Evolutionary conservation across 1,140 invertebrate species (phyloP).

Genomic region (Heliothis subflexa): DNA sequence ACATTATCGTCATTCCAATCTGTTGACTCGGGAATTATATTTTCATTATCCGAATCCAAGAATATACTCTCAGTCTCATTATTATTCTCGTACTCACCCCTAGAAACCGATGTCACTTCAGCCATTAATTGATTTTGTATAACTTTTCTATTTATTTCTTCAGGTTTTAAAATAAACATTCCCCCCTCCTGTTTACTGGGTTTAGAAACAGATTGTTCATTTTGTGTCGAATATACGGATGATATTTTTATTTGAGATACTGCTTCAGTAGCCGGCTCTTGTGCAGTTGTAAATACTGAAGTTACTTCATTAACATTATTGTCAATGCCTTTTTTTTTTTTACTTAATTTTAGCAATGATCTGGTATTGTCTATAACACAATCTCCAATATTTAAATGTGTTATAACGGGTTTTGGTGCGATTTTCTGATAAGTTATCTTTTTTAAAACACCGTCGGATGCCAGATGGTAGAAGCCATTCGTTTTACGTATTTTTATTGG

Average conservation of each 20-base stretch:
- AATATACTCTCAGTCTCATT: not conserved
- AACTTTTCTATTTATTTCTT: conserved; percentile 79
- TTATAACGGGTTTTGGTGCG: not conserved
- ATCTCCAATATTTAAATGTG: conserved; percentile 9
- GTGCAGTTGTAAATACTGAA: not conserved
- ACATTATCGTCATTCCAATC: not conserved
- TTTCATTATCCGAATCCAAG: not conserved
- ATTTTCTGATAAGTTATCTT: conserved; percentile 46
- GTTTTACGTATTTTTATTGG: conserved; percentile 76
- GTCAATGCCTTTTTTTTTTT: no score
- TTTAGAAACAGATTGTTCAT: conserved; percentile 38
- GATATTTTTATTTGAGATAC: conserved; percentile 63
- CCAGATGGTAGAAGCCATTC: conserved; percentile 68
- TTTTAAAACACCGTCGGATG: conserved; percentile 58
- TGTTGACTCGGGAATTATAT: not conserved
- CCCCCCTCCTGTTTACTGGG: conserved; percentile 48
- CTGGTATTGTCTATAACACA: not conserved
- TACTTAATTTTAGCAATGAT: conserved; percentile 7
- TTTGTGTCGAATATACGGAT: conserved; percentile 47
- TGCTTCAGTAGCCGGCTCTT: conserved; percentile 60
- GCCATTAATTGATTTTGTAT: conserved; percentile 17
- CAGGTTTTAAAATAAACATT: conserved; percentile 79
- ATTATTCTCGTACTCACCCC: not conserved
- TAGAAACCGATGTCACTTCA: not conserved
- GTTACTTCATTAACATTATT: no score